A percentile compares a stretch with the other conserved stretches of the same genome.
Conservation (phyloP, 1,140 invertebrate genomes). For the Theocolax elegans region DNA sequence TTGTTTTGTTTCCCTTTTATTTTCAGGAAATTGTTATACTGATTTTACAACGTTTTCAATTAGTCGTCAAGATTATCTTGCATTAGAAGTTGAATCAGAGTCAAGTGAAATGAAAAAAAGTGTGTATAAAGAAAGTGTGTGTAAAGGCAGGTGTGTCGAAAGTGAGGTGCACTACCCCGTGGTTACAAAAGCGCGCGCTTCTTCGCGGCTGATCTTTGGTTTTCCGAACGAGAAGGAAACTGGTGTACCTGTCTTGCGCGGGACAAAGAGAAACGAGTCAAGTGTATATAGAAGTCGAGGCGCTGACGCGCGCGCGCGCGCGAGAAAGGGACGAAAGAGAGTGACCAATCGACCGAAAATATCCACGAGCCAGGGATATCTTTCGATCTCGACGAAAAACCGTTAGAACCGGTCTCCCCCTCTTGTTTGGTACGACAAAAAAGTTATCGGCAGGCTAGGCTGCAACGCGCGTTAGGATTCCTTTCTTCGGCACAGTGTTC, state of each 20-base stretch:
- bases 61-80: too few species aligned
- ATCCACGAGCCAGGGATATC: not conserved
- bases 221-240: not conserved
- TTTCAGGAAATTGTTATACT: too few species aligned
- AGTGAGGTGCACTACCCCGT: slow-evolving; percentile 52
- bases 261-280: not conserved
- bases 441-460: slow-evolving; percentile 4
- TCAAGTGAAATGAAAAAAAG: too few species aligned
- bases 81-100: too few species aligned
- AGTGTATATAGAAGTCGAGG: too few species aligned
- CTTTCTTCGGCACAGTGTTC: not conserved
- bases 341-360: slow-evolving; percentile 29
- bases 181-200: slow-evolving; percentile 19
- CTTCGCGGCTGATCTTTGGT: not conserved
- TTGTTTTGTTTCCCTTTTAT: too few species aligned
- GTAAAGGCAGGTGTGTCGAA: slow-evolving; percentile 48
- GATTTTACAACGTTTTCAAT: too few species aligned
- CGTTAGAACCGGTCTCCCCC: slow-evolving; percentile 37
- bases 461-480: slow-evolving; percentile 25
- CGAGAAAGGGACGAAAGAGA: not conserved
- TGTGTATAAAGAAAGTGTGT: too few species aligned
- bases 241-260: too few species aligned
- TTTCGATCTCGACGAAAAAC: slow-evolving; percentile 32
- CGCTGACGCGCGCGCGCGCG: not conserved
- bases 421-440: not conserved